These are phyloP conservation scores for Lottia gigantea DNA, from an alignment of 2,888 invertebrate genomes.

Conservation along the genomic window DNA sequence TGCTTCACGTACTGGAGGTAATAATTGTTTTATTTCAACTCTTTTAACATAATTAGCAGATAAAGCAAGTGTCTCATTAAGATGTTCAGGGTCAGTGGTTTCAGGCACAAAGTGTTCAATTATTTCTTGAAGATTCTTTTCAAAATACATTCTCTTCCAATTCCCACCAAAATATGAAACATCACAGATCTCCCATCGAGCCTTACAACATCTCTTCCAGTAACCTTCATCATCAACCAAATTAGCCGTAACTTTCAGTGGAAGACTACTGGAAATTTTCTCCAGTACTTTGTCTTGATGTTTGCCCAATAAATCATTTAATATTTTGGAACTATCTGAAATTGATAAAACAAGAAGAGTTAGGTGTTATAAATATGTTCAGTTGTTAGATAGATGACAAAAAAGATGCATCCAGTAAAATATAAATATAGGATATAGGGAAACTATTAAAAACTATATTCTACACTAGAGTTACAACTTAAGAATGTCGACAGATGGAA, in stretches of 20 bases:
- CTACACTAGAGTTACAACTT: not conserved
- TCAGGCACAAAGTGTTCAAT: conserved; percentile 68
- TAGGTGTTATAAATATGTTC: no score
- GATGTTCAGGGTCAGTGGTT: conserved; percentile 57
- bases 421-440: not conserved
- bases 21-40: conserved; percentile 63
- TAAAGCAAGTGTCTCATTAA: conserved; percentile 60
- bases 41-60: conserved; percentile 64
- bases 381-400: no score
- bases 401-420: no score
- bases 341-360: conserved; percentile 15
- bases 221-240: conserved; percentile 67
- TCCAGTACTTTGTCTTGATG: conserved; percentile 64
- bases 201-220: conserved; percentile 67
- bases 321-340: conserved; percentile 63
- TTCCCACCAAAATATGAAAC: conserved; percentile 60
- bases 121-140: conserved; percentile 65
- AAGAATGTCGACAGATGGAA: not conserved
- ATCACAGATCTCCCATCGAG: conserved; percentile 67
- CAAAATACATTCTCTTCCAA: conserved; percentile 69
- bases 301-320: conserved; percentile 61
- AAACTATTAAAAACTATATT: not conserved
- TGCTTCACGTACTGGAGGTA: conserved; percentile 66
- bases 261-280: conserved; percentile 61
- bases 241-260: conserved; percentile 67